Evolutionary conservation across 2,888 invertebrate species (phyloP), one percentile per base, ranked within the genome.

Genomic region (Lomographa bimaculata): DNA sequence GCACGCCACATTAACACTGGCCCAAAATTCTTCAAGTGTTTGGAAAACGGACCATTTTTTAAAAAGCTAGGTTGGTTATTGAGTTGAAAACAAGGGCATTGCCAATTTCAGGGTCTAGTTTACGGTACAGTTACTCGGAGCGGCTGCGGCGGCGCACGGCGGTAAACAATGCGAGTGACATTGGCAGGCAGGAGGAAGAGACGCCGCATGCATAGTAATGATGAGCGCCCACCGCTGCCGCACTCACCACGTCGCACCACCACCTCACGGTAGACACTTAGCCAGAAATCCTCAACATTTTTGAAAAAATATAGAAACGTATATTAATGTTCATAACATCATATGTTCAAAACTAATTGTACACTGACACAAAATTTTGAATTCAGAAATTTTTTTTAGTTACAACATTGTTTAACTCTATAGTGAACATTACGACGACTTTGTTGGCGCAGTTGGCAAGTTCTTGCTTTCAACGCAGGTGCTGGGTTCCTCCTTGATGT

Each of bases 31-130:
- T 21, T 16, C 5, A 1, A 16, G 6, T 8, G 14, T 41, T 50
- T 46, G n/a, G 30, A 6, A 41, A 27, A 37, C 8, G 26, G n/a
- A 35, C 18, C 28, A 47, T 49, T 40, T 54, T 52, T 46, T 52
- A 52, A 55, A 37, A 50, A 64, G 72, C 71, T 70, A 64, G 70
- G 75, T 78, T 71, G 70, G 46, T 46, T 59, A 56, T 55, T 46
- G 50, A 50, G 54, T 48, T 16, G 14, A 53, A 68, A 86, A 85
- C 79, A 83, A 83, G 86, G 82, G 74, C 86, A 81, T 78, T 81
- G 83, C 72, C 82, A 81, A 89, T 89, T 87, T 89, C 87, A 87
- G 83, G 89, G 85, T 79, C 79, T 69, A 86, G 68, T n/a, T 82
- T 82, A 69, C 60, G 61, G 71, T 81, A 89, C 89, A 82, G 87